Evolutionary conservation across 2,888 invertebrate genomes (phyloP).

Genomic region (Leucophora obtusa): DNA sequence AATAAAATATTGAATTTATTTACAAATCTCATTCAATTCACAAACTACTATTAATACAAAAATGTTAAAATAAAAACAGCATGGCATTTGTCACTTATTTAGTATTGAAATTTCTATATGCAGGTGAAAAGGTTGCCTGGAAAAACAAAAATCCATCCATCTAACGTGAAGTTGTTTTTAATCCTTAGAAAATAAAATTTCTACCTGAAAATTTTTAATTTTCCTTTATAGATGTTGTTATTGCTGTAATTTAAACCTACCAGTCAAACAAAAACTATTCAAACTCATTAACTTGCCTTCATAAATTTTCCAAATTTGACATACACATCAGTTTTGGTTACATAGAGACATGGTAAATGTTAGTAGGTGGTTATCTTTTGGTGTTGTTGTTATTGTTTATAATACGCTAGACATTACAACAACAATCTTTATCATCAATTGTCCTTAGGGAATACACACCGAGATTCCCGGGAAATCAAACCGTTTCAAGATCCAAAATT

Average conservation of each 20-base stretch:
- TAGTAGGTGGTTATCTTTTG: constrained; percentile 11
- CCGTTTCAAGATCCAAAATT: too few species aligned
- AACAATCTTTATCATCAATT: too few species aligned
- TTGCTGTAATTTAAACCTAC: background rate
- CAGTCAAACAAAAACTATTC: constrained; percentile 11
- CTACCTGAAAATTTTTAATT: constrained; percentile 23
- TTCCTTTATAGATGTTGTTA: background rate
- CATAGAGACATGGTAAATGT: constrained; percentile 1
- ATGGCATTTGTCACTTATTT: constrained; percentile 46
- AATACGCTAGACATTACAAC: too few species aligned
- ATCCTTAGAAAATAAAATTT: constrained; percentile 29
- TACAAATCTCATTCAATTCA: too few species aligned
- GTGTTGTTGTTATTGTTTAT: background rate
- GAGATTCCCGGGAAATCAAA: too few species aligned
- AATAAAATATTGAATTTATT: too few species aligned
- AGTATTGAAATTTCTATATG: constrained; percentile 5
- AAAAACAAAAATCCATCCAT: background rate
- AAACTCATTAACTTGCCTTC: constrained; percentile 61
- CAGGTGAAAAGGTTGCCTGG: constrained; percentile 50
- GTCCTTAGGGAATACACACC: too few species aligned
- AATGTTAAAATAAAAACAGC: constrained; percentile 8
- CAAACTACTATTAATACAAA: too few species aligned
- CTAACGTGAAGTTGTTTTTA: constrained; percentile 4
- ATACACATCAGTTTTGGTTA: constrained; percentile 44
- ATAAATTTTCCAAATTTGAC: constrained; percentile 62